Conservation (phyloP, 2,888 invertebrate species). For the Limnephilus lunatus region DNA sequence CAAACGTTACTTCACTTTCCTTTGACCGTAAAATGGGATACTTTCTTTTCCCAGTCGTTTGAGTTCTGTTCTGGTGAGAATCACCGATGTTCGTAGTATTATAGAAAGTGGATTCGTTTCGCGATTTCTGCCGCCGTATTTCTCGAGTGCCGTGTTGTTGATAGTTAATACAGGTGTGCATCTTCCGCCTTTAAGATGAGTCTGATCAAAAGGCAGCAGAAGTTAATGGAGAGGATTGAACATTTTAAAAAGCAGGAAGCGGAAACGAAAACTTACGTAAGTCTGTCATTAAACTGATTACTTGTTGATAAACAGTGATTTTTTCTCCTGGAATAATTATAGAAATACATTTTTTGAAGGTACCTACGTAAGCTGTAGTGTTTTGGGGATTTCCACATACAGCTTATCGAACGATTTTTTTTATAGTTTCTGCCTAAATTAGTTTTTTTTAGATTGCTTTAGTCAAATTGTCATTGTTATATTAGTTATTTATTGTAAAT, state of each 20-base stretch:
- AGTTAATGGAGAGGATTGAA: conserved; percentile 74
- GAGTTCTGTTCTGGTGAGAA: conserved; percentile 8
- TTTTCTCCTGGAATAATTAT: not conserved
- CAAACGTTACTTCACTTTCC: not conserved
- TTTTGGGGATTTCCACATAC: too few relatives aligned
- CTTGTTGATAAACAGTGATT: not conserved
- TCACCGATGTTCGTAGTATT: not conserved
- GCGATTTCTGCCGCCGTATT: conserved; percentile 25
- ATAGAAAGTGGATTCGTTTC: conserved; percentile 55
- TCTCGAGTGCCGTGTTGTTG: conserved; percentile 11
- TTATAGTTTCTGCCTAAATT: too few relatives aligned
- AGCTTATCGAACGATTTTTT: too few relatives aligned
- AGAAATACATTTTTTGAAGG: not conserved
- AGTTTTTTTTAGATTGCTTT: too few relatives aligned
- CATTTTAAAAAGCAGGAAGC: conserved; percentile 74
- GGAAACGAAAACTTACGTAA: conserved; percentile 71
- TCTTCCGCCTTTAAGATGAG: conserved; percentile 71
- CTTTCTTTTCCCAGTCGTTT: conserved; percentile 54
- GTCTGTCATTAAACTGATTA: conserved; percentile 32
- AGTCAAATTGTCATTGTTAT: too few relatives aligned
- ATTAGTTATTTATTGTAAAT: not conserved
- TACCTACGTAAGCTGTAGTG: not conserved
- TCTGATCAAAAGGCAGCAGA: conserved; percentile 74
- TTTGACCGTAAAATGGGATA: conserved; percentile 22
- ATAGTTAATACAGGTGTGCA: not conserved